These are phyloP conservation scores for Heptranchias perlo DNA, from an alignment of 2,113 vertebrate species.

Conservation along the genomic window DNA sequence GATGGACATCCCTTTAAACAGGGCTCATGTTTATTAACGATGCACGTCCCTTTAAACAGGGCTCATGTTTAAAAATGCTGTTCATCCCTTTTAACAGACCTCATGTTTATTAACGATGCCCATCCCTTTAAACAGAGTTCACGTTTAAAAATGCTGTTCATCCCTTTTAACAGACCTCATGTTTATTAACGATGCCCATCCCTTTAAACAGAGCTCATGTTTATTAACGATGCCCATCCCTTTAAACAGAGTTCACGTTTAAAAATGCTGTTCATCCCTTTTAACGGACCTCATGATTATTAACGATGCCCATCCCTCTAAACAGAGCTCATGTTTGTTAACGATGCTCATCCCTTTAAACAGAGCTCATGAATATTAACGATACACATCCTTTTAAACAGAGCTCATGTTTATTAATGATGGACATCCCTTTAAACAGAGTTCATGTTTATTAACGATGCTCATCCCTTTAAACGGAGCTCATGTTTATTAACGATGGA, in stretches of 20 bases:
- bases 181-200: background rate
- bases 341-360: background rate
- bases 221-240: background rate
- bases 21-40: background rate
- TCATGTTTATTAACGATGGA: background rate
- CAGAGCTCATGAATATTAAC: background rate
- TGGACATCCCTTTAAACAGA: background rate
- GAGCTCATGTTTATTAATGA: background rate
- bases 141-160: too few species aligned
- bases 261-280: too few species aligned
- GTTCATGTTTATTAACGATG: too few species aligned
- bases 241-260: background rate
- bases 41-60: background rate
- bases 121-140: background rate
- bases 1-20: background rate
- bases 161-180: too few species aligned
- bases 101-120: background rate
- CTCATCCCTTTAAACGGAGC: too few species aligned
- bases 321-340: too few species aligned
- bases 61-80: too few species aligned
- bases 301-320: background rate
- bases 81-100: too few species aligned
- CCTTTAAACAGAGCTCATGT: background rate
- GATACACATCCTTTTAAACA: background rate
- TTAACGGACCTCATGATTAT: background rate